Conservation (phyloP, 1,140 invertebrate genomes). For the Atopsyche davidsoni region DNA sequence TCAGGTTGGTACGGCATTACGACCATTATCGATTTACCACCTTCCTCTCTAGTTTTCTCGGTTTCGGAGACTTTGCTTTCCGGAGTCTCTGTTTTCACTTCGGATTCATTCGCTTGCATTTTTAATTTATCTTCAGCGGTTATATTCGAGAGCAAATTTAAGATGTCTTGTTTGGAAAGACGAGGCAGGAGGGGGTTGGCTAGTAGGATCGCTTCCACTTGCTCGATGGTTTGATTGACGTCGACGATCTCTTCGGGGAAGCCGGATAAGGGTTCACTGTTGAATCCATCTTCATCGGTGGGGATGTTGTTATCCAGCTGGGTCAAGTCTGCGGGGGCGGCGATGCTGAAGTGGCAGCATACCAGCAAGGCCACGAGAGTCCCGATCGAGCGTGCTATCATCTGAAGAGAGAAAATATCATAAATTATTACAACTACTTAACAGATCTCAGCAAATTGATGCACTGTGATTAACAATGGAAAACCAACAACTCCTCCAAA, state of each 20-base stretch:
- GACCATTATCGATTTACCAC: constrained; percentile 38
- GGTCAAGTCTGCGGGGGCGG: too few relatives aligned
- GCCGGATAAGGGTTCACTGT: too few relatives aligned
- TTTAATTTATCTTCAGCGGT: constrained; percentile 43
- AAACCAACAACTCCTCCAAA: too few relatives aligned
- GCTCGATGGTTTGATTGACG: constrained; percentile 50
- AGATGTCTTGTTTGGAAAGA: constrained; percentile 51
- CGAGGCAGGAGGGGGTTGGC: constrained; percentile 51
- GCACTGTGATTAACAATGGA: too few relatives aligned
- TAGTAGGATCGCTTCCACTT: constrained; percentile 53
- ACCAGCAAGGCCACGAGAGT: too few relatives aligned
- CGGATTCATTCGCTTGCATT: background rate
- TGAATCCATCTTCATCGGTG: background rate
- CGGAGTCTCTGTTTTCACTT: background rate
- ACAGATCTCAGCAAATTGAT: too few relatives aligned
- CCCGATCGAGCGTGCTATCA: too few relatives aligned
- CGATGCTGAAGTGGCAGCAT: too few relatives aligned
- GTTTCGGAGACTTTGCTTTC: background rate
- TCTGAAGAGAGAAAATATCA: too few relatives aligned
- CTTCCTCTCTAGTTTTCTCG: constrained; percentile 1
- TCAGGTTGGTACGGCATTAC: constrained; percentile 44
- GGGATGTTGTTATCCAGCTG: too few relatives aligned
- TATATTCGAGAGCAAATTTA: constrained; percentile 54
- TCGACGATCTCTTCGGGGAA: constrained; percentile 29
- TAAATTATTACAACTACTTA: too few relatives aligned